Conservation (phyloP, 2,888 invertebrate species). For the Polydrusus cervinus region DNA sequence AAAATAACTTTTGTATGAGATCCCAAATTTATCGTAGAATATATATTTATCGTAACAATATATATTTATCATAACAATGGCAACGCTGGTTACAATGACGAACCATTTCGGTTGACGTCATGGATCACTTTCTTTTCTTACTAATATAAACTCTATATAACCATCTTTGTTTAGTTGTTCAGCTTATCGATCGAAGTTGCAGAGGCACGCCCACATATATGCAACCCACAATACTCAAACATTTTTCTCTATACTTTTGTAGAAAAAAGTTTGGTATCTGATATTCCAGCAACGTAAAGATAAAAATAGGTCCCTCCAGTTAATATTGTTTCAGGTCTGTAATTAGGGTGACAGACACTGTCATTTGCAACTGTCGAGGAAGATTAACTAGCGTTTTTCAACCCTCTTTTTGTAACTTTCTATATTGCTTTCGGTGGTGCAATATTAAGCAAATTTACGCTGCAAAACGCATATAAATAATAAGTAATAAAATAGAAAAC, state of each 20-base stretch:
- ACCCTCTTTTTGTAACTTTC: background rate
- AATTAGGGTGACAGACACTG: conserved; percentile 7
- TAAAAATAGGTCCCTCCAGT: too few species aligned
- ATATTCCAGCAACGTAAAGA: background rate
- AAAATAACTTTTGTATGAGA: too few species aligned
- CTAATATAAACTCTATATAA: background rate
- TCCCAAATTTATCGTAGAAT: too few species aligned
- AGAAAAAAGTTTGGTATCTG: background rate
- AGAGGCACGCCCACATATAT: conserved; percentile 42
- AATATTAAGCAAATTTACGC: background rate
- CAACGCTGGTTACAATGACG: conserved; percentile 33
- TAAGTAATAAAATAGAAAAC: too few species aligned
- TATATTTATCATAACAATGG: too few species aligned
- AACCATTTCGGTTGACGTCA: conserved; percentile 41
- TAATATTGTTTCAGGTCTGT: background rate
- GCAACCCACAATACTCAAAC: conserved; percentile 48
- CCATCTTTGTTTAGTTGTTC: conserved; percentile 23
- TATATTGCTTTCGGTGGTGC: background rate
- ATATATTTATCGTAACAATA: too few species aligned
- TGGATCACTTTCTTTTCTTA: conserved; percentile 3
- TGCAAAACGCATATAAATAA: too few species aligned
- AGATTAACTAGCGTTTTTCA: background rate
- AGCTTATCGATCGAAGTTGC: conserved; percentile 40
- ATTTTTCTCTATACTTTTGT: background rate
- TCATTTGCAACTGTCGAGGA: background rate